Percentiles rank a stretch among this genome's conserved stretches.
These are phyloP conservation scores for Charanyca ferruginea DNA, from an alignment of 2,888 invertebrate species.

Conservation along the genomic window DNA sequence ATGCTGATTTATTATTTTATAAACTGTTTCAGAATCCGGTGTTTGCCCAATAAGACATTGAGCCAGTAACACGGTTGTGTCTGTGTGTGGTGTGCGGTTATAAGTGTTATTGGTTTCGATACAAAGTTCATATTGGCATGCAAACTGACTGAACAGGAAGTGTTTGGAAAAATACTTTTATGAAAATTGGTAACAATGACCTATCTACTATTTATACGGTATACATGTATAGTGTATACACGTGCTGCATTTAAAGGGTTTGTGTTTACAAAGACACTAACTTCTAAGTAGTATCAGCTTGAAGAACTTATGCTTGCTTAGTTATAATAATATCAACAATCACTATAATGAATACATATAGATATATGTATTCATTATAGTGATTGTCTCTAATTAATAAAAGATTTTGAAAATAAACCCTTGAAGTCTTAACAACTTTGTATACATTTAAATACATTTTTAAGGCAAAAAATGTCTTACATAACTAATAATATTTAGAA, in stretches of 20 bases:
- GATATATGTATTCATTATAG: neutral
- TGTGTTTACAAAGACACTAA: neutral
- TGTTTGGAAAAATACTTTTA: conserved; percentile 34
- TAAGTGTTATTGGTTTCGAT: conserved; percentile 45
- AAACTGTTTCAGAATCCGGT: conserved; percentile 52
- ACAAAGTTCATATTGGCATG: conserved; percentile 46
- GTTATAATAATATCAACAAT: too few relatives aligned
- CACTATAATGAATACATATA: too few relatives aligned
- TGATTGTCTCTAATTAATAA: neutral
- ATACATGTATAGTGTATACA: too few relatives aligned
- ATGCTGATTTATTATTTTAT: conserved; percentile 69
- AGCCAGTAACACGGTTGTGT: conserved; percentile 50
- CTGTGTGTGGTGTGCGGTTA: conserved; percentile 42
- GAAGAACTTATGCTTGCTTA: too few relatives aligned
- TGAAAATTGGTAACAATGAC: conserved; percentile 27
- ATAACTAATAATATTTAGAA: too few relatives aligned
- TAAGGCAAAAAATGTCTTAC: neutral
- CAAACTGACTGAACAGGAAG: conserved; percentile 38
- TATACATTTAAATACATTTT: neutral
- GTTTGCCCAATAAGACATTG: conserved; percentile 74
- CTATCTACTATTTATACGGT: conserved; percentile 24
- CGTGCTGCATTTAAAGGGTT: neutral
- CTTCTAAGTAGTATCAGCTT: too few relatives aligned
- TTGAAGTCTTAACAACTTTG: neutral
- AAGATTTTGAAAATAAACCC: neutral